Conservation (phyloP, 2,888 invertebrate species). For the Aphidoletes aphidimyza region DNA sequence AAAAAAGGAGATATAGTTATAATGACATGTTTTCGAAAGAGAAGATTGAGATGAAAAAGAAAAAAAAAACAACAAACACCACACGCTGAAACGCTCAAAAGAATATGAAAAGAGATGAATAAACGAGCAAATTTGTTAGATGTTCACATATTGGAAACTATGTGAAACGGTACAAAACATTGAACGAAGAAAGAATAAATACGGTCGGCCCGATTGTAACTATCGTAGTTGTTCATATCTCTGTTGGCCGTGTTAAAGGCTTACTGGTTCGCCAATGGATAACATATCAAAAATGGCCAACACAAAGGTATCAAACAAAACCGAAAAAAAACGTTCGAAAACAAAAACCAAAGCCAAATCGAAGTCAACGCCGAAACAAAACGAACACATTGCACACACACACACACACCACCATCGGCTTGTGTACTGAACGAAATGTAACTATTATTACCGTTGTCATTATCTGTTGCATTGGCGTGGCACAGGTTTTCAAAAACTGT, state of each 20-base stretch:
- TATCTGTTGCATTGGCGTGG: slow-evolving; percentile 26
- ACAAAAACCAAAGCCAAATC: no score
- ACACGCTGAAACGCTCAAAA: background rate
- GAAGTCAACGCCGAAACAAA: background rate
- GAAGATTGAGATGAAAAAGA: background rate
- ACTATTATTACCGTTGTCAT: slow-evolving; percentile 43
- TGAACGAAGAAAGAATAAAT: background rate
- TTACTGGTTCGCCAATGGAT: no score
- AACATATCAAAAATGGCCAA: no score
- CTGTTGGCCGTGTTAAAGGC: background rate
- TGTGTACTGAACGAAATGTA: background rate
- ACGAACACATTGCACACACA: no score
- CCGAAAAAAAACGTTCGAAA: no score
- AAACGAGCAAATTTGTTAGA: slow-evolving; percentile 52
- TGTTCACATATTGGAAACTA: slow-evolving; percentile 38
- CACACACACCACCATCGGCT: no score
- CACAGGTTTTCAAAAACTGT: slow-evolving; percentile 39
- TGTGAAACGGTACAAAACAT: slow-evolving; percentile 20
- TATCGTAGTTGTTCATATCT: slow-evolving; percentile 12
- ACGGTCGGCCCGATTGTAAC: background rate
- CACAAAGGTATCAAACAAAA: no score
- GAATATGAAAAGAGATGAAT: slow-evolving; percentile 33
- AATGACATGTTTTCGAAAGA: slow-evolving; percentile 18
- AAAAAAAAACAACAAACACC: background rate
- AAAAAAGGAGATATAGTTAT: slow-evolving; percentile 50